These are phyloP conservation scores for Emys orbicularis DNA, from an alignment of 2,797 vertebrate genomes.

Conservation along the genomic window DNA sequence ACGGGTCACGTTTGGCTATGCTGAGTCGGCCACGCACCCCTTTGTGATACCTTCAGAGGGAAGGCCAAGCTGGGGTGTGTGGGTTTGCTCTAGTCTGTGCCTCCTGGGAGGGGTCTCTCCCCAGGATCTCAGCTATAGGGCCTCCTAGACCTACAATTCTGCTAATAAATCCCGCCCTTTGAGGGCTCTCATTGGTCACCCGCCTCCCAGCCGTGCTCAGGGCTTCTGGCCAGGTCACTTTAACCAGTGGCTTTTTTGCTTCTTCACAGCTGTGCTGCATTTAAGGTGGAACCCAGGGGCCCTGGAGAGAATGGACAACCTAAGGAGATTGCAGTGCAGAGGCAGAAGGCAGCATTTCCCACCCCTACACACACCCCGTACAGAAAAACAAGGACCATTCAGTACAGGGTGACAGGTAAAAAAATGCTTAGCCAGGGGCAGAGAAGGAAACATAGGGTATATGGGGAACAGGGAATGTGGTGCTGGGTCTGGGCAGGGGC, in stretches of 20 bases:
- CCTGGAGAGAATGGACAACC: not conserved
- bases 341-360: not conserved
- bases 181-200: not conserved
- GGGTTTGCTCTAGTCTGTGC: not conserved
- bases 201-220: not conserved
- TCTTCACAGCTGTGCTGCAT: not conserved
- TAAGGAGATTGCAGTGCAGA: not conserved
- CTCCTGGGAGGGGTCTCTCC: not conserved
- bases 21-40: too few species aligned
- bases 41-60: not conserved
- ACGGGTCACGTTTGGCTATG: not conserved
- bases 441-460: not conserved
- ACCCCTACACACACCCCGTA: not conserved
- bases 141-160: not conserved
- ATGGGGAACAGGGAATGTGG: not conserved
- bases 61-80: too few species aligned
- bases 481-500: not conserved
- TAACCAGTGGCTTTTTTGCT: not conserved
- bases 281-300: constrained; percentile 62
- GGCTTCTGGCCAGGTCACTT: not conserved
- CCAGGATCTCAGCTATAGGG: too few species aligned
- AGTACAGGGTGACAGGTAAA: not conserved
- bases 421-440: not conserved
- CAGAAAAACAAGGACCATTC: not conserved
- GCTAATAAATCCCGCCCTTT: not conserved